Evolutionary conservation across 2,113 vertebrate species (phyloP).

Genomic region (Leuciscus idus): DNA sequence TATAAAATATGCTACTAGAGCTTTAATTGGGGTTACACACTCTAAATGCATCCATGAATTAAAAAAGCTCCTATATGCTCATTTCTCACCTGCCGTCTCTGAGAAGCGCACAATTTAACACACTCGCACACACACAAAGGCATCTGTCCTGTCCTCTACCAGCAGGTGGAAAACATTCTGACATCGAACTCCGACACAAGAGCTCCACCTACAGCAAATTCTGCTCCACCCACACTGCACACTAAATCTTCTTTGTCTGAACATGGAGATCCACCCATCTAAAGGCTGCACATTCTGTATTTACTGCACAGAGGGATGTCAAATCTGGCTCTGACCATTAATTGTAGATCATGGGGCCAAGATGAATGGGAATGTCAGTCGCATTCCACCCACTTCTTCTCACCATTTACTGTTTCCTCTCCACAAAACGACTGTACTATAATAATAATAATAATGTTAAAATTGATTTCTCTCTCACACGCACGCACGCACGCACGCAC

Average conservation of each 20-base stretch:
- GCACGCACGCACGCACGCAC: too few species aligned
- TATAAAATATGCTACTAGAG: background rate
- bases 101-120: constrained; percentile 36
- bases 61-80: constrained; percentile 12
- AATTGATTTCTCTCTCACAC: too few species aligned
- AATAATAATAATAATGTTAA: too few species aligned
- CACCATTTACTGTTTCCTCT: background rate
- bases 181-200: constrained; percentile 76
- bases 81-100: constrained; percentile 21
- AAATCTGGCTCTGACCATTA: constrained; percentile 1
- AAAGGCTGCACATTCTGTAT: constrained; percentile 60
- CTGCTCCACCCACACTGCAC: constrained; percentile 58
- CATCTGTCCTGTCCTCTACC: constrained; percentile 61
- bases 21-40: constrained; percentile 44
- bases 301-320: constrained; percentile 11
- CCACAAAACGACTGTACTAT: background rate
- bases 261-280: constrained; percentile 51
- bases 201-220: constrained; percentile 80
- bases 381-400: background rate
- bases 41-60: constrained; percentile 12
- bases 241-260: constrained; percentile 56
- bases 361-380: background rate
- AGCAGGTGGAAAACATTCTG: constrained; percentile 68
- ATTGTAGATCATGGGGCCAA: background rate
- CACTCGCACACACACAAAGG: constrained; percentile 41